A percentile compares a stretch with the other conserved stretches of the same genome.
Evolutionary conservation across 2,113 vertebrate genomes (phyloP).

Genomic region (Sturnus vulgaris): DNA sequence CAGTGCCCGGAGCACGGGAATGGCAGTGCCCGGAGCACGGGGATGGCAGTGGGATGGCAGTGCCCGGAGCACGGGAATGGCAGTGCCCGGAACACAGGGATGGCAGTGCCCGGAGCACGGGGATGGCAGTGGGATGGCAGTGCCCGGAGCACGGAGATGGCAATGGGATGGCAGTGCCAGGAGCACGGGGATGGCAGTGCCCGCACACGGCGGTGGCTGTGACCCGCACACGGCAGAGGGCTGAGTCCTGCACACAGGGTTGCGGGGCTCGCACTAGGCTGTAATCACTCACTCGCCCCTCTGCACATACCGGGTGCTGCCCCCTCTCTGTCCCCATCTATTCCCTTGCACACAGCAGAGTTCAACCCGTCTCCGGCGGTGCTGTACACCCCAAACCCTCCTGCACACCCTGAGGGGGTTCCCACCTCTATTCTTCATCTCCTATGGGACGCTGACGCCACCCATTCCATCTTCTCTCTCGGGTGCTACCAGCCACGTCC

Average conservation of each 20-base stretch:
- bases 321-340: not conserved
- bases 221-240: not conserved
- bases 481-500: not conserved
- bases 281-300: not conserved
- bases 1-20: accelerated
- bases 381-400: not conserved
- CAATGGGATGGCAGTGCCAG: no score
- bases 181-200: not conserved
- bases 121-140: not conserved
- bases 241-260: not conserved
- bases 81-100: not conserved
- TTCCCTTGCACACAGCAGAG: not conserved
- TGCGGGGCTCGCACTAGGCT: not conserved
- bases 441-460: not conserved
- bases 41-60: not conserved
- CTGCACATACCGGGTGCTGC: not conserved
- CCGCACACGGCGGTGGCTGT: no score
- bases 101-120: not conserved
- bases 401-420: not conserved
- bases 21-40: not conserved
- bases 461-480: not conserved
- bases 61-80: not conserved
- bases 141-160: not conserved
- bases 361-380: not conserved
- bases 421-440: not conserved